Base-by-base conservation (phyloP, 2,113 vertebrate genomes). In the Numenius arquata region DNA sequence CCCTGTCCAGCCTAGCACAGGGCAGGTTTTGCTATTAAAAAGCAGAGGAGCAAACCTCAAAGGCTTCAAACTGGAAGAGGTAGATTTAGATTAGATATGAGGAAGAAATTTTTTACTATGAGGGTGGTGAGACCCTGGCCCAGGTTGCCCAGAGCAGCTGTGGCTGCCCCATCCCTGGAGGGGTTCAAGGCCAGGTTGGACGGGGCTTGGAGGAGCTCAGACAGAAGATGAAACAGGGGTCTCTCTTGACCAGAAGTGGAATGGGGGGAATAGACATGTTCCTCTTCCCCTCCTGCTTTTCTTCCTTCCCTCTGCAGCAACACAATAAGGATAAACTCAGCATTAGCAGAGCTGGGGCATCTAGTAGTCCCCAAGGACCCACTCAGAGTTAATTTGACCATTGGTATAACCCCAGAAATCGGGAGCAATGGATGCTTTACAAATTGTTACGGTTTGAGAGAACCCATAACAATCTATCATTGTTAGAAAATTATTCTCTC, bases 241-340 rank as follows among this genome's bases (percentile, higher is more conserved):
- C 25, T 32, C n/a, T 22, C 48, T n/a, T 29, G 29, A 48, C 25
- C 50, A 55, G 30, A 50, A n/a, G 17, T 2, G 7, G 41, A 15
- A 38, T 29, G 15, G 15, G n/a, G 9, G 34, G 40, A 45, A 62
- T 1, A 43, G 58, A 30, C 25, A 22, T 2, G 9, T 27, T 36
- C 26, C 32, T 59, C 38, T 32, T 26, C 38, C 52, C 48, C 13
- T 8, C 30, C 30, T 41, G 25, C 43, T 40, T 40, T 63, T 63
- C 74, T 47, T 40, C 10, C 34, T n/a, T 19, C 32, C 58, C 36
- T 45, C 43, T 45, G 43, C 74, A 45, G 36, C 1, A 12, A 36
- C 32, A 25, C 5, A 0, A 0, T 15, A 32, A 34, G 34, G 8
- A 45, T 12, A 9, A 56, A 41, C 29, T 11, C 45, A 41, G 25